Evolutionary conservation across 92 coral and sea anemone species (phyloP).

Genomic region (Micromussa lordhowensis): DNA sequence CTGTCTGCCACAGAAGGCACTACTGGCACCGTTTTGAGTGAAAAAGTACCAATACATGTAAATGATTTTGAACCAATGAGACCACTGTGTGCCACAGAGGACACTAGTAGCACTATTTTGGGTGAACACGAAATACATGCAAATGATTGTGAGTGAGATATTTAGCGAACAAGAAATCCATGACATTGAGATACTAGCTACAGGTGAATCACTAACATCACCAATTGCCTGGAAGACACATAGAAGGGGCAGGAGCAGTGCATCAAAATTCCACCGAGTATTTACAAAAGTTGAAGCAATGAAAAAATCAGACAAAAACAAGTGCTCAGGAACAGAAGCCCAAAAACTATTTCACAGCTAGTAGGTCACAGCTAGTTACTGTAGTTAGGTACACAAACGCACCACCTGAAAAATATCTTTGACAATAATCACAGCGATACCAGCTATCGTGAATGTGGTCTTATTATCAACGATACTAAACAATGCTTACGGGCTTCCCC

Average conservation of each 20-base stretch:
- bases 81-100: no score
- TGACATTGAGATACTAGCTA: no score
- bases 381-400: no score
- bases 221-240: conserved; percentile 38
- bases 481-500: conserved; percentile 63
- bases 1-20: no score
- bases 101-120: no score
- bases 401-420: conserved; percentile 50
- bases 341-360: conserved; percentile 42
- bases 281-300: no score
- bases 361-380: conserved; percentile 48
- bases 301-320: no score
- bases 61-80: no score
- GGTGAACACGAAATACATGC: no score
- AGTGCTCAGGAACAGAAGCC: no score
- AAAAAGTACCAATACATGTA: not conserved
- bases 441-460: conserved; percentile 60
- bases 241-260: conserved; percentile 29
- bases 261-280: no score
- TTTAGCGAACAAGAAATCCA: conserved; percentile 12
- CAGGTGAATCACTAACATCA: conserved; percentile 23
- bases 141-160: not conserved
- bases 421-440: conserved; percentile 40
- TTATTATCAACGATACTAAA: conserved; percentile 50
- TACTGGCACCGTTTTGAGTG: conserved; percentile 2